phyloP scores from a whole-genome alignment of 2,113 vertebrate species.

The Dipodomys ordii region DNA sequence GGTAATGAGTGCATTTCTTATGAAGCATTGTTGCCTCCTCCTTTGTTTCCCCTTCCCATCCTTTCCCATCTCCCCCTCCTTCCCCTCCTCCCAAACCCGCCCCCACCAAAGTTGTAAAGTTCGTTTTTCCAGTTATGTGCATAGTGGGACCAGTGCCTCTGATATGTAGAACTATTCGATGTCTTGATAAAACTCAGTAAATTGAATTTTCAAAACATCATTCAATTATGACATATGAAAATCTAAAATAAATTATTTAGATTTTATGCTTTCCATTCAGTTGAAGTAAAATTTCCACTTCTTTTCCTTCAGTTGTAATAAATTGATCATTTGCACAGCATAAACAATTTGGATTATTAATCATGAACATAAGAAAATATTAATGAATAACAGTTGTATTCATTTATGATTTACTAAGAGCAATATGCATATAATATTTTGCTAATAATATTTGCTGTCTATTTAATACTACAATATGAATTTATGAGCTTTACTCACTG shows the following conservation, averaged over 20 bases:
- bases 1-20: no score
- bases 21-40: no score
- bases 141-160: background rate
- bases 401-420: background rate
- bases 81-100: no score
- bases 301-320: background rate
- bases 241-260: background rate
- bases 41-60: no score
- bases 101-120: no score
- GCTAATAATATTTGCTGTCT: background rate
- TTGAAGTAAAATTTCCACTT: background rate
- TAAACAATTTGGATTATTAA: background rate
- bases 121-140: no score
- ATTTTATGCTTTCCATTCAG: background rate
- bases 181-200: background rate
- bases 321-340: background rate
- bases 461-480: background rate
- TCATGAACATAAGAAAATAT: background rate
- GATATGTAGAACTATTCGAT: background rate
- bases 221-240: conserved; percentile 3
- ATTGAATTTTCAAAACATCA: background rate
- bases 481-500: background rate
- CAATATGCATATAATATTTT: background rate
- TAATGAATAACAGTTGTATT: background rate
- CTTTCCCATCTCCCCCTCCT: no score